These are phyloP conservation scores for Brachyhypopomus occidentalis DNA, from an alignment of 2,113 vertebrate genomes.

Conservation along the genomic window DNA sequence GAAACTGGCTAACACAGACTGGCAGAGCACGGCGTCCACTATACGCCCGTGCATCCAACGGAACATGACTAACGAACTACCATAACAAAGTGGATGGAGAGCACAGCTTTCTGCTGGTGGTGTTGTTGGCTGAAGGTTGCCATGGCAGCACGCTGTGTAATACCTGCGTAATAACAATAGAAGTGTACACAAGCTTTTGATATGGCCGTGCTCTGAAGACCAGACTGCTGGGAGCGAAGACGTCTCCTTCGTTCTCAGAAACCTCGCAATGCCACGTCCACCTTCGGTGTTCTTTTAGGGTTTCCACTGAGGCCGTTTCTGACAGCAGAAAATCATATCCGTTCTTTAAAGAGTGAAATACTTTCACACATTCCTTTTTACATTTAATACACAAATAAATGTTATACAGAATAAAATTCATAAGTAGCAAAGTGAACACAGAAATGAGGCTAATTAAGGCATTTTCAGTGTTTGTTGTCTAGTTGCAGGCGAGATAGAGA, in stretches of 20 bases:
- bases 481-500: background rate
- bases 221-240: background rate
- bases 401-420: conserved; percentile 23
- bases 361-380: background rate
- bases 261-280: background rate
- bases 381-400: too few relatives aligned
- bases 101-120: too few relatives aligned
- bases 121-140: background rate
- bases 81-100: too few relatives aligned
- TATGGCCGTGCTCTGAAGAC: background rate
- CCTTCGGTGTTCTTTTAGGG: conserved; percentile 7
- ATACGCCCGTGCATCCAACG: too few relatives aligned
- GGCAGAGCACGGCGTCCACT: too few relatives aligned
- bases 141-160: background rate
- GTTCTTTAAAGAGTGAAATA: background rate
- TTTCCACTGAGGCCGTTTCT: conserved; percentile 21
- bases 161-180: background rate
- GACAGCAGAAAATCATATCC: background rate
- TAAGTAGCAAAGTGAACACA: conserved; percentile 32
- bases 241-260: background rate
- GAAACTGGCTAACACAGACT: too few relatives aligned
- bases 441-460: conserved; percentile 30
- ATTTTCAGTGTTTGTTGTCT: conserved; percentile 24
- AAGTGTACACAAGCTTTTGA: background rate
- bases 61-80: too few relatives aligned